Percentiles rank a stretch among this genome's conserved stretches.
Conservation (phyloP, 2,113 vertebrate genomes). For the Raphicerus campestris region DNA sequence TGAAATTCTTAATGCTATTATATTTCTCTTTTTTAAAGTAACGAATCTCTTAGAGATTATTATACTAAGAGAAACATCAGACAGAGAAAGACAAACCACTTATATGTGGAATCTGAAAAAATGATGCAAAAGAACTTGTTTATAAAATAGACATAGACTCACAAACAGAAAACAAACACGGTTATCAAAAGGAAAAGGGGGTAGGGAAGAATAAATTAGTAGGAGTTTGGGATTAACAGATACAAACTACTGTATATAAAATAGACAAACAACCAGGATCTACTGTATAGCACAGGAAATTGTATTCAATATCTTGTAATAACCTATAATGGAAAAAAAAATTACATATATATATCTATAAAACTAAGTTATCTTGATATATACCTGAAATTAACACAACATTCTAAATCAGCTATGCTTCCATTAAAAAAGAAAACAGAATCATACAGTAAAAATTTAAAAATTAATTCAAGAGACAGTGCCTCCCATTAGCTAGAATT, state of each 20-base stretch:
- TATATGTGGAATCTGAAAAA: background rate
- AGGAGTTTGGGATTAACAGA: background rate
- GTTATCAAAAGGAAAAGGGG: background rate
- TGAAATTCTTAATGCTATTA: background rate
- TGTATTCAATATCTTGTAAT: background rate
- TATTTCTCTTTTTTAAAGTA: slow-evolving; percentile 40
- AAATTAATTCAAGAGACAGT: background rate
- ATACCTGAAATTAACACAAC: background rate
- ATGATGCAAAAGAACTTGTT: background rate
- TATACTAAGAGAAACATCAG: background rate
- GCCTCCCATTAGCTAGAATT: background rate
- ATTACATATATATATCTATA: background rate
- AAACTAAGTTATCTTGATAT: background rate
- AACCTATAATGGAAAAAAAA: background rate
- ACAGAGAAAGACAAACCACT: background rate
- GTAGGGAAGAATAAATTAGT: background rate
- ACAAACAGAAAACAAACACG: background rate
- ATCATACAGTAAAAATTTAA: background rate
- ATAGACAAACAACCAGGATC: background rate
- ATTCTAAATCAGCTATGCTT: background rate
- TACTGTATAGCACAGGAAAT: background rate
- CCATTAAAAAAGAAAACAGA: background rate
- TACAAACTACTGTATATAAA: background rate
- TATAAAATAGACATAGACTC: background rate
- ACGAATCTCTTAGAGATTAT: background rate